Conservation (phyloP, 92 coral and sea anemone genomes). For the Parazoanthus swiftii region DNA sequence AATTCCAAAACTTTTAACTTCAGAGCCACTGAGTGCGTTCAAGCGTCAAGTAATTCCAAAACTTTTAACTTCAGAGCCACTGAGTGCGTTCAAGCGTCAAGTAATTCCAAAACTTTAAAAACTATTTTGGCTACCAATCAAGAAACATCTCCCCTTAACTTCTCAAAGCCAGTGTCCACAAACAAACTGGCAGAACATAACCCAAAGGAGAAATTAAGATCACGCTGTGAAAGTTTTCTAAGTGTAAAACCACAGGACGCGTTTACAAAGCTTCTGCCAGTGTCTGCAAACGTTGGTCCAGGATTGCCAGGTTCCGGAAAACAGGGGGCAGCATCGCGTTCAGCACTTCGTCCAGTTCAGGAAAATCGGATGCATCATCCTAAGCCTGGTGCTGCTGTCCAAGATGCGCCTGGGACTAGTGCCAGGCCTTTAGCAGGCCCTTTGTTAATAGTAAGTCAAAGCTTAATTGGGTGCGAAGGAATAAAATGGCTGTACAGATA, state of each 20-base stretch:
- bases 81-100: not conserved
- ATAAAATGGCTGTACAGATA: no score
- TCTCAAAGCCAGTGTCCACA: slow-evolving; percentile 5
- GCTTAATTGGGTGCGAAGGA: not conserved
- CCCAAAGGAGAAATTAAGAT: not conserved
- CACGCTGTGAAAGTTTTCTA: not conserved
- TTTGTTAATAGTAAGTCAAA: slow-evolving; percentile 16
- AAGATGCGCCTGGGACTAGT: not conserved
- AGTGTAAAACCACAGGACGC: not conserved
- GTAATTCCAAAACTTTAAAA: not conserved
- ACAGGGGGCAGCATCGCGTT: not conserved
- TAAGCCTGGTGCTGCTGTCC: not conserved
- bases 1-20: not conserved
- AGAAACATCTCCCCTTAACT: not conserved
- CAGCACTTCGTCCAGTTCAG: slow-evolving; percentile 30
- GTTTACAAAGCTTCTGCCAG: slow-evolving; percentile 30
- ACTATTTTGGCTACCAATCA: not conserved
- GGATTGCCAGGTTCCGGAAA: not conserved
- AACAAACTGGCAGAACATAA: not conserved
- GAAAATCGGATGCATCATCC: not conserved
- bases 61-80: not conserved
- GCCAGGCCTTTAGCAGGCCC: slow-evolving; percentile 16
- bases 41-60: not conserved
- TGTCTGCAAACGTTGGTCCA: not conserved
- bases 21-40: not conserved